Percentiles rank a stretch among this genome's conserved stretches.
Evolutionary conservation across 2,888 invertebrate genomes (phyloP).

Genomic region (Orthonevra nobilis): DNA sequence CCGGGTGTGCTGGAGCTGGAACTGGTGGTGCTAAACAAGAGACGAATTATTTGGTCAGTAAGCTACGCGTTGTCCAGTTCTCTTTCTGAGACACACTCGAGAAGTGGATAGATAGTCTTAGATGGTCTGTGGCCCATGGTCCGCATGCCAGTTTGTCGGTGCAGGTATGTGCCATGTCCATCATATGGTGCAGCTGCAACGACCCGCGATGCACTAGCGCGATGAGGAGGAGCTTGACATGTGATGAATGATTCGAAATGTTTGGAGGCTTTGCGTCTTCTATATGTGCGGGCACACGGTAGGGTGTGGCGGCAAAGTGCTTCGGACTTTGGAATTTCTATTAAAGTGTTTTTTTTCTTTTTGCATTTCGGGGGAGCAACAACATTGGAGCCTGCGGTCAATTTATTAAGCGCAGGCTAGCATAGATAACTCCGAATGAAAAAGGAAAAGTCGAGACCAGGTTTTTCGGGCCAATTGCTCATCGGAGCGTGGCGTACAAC

Average conservation of each 20-base stretch:
- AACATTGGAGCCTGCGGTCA: constrained; percentile 63
- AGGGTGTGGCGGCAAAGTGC: constrained; percentile 60
- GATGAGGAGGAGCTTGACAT: constrained; percentile 62
- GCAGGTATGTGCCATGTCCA: constrained; percentile 48
- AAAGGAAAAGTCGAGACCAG: constrained; percentile 64
- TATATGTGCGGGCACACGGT: constrained; percentile 38
- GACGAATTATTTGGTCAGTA: constrained; percentile 65
- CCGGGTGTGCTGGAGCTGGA: too few species aligned
- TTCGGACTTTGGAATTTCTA: constrained; percentile 34
- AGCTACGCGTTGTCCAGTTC: constrained; percentile 61
- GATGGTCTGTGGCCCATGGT: constrained; percentile 38
- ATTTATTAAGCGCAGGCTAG: constrained; percentile 68
- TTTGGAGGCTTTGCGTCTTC: constrained; percentile 44
- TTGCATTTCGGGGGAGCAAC: constrained; percentile 1
- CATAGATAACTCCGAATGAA: constrained; percentile 49
- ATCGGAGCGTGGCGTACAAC: constrained; percentile 65
- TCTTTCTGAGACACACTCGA: constrained; percentile 46
- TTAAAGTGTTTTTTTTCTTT: constrained; percentile 6
- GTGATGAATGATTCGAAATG: constrained; percentile 66
- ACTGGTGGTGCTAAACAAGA: constrained; percentile 49
- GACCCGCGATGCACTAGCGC: constrained; percentile 11
- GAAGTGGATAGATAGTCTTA: constrained; percentile 58
- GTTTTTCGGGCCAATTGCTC: constrained; percentile 70
- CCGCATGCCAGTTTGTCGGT: constrained; percentile 25
- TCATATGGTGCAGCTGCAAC: constrained; percentile 39